phyloP scores from a whole-genome alignment of 2,888 invertebrate species.

The Ichneumoninae sp. region DNA sequence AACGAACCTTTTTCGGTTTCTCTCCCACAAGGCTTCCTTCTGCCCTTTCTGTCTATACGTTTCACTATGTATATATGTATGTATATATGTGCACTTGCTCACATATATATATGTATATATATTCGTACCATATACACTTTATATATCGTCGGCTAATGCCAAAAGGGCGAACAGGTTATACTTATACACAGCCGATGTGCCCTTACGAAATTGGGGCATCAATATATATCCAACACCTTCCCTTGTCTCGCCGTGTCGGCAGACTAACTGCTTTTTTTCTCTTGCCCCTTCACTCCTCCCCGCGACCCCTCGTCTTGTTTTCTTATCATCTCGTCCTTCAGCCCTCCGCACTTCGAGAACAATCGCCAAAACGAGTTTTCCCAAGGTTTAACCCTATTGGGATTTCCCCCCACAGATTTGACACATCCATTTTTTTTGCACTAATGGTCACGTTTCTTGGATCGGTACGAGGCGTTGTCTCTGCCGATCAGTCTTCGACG shows the following conservation, averaged over 20 bases:
- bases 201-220: slow-evolving; percentile 9
- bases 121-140: slow-evolving; percentile 2
- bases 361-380: slow-evolving; percentile 28
- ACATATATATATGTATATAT: neutral
- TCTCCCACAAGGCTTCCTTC: slow-evolving; percentile 21
- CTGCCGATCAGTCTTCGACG: too few relatives aligned
- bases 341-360: slow-evolving; percentile 34
- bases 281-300: slow-evolving; percentile 24
- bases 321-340: slow-evolving; percentile 53
- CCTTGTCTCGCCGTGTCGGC: slow-evolving; percentile 45
- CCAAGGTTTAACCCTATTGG: slow-evolving; percentile 57
- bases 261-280: slow-evolving; percentile 48
- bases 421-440: slow-evolving; percentile 38
- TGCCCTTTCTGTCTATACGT: slow-evolving; percentile 32
- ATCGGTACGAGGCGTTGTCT: too few relatives aligned
- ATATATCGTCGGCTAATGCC: too few relatives aligned
- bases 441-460: too few relatives aligned
- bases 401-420: slow-evolving; percentile 33
- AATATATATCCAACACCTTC: slow-evolving; percentile 30
- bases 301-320: slow-evolving; percentile 31
- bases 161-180: too few relatives aligned
- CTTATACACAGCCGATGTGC: too few relatives aligned
- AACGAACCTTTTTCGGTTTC: slow-evolving; percentile 21
- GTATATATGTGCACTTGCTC: neutral
- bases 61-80: slow-evolving; percentile 12